phyloP scores from a whole-genome alignment of 2,888 invertebrate species.

The Venusia cambrica region DNA sequence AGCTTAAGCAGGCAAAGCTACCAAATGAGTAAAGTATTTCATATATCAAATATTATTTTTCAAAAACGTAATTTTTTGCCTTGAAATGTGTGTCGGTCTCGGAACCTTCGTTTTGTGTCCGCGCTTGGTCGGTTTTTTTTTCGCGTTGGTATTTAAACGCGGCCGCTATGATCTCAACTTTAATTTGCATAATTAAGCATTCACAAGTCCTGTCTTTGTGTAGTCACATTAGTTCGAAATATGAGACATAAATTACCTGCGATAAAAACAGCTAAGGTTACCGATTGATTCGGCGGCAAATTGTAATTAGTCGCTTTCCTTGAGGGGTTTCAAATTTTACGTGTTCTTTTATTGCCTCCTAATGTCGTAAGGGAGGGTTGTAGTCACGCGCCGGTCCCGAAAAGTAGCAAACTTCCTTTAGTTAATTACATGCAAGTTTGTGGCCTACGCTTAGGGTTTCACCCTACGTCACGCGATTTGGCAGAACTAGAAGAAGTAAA shows the following conservation, averaged over 20 bases:
- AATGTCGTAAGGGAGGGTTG: constrained; percentile 56
- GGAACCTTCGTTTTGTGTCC: too few species aligned
- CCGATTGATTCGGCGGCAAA: constrained; percentile 8
- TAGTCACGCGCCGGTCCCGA: constrained; percentile 63
- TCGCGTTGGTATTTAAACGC: constrained; percentile 19
- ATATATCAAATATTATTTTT: too few species aligned
- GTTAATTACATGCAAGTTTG: constrained; percentile 70
- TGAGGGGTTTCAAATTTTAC: constrained; percentile 47
- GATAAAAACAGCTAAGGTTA: constrained; percentile 8
- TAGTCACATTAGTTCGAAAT: constrained; percentile 11
- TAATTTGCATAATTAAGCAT: constrained; percentile 42
- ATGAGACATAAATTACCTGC: constrained; percentile 9
- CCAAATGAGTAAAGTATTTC: too few species aligned
- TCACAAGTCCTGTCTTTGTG: constrained; percentile 28
- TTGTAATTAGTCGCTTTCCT: constrained; percentile 37
- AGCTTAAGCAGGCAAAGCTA: too few species aligned
- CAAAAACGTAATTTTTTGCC: too few species aligned
- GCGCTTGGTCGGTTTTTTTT: too few species aligned
- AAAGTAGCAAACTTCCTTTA: constrained; percentile 66
- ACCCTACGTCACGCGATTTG: constrained; percentile 66
- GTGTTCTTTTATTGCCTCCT: constrained; percentile 60
- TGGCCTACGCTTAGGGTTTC: constrained; percentile 47
- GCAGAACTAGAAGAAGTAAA: constrained; percentile 36
- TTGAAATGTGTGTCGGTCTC: too few species aligned
- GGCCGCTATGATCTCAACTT: constrained; percentile 32